Base-by-base conservation (phyloP, 2,797 vertebrate species). In the Danio kyathit region DNA sequence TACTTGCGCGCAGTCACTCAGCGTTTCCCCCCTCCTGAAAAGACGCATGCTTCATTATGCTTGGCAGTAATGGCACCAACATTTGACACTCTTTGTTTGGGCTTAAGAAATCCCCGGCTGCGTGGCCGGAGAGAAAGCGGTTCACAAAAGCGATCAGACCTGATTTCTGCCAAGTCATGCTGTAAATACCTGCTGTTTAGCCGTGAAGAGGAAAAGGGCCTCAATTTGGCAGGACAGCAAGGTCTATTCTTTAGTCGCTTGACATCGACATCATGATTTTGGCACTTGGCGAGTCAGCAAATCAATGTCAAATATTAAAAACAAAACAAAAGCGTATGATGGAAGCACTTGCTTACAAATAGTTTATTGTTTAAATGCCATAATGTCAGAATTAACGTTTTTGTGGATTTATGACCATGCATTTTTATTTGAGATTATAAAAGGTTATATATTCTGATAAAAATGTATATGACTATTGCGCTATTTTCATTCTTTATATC, bases 61-160 rank as follows among this genome's bases (percentile, higher is more conserved):
- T 86, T 92, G 91, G 90, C 91, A 92, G 92, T 93, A 93, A 93
- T 93, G 92, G 90, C 88, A 90, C 91, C 91, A 87, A 89, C 83
- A 89, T 92, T 90, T 91, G 91, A 91, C 71, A 85, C 89, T 85
- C 90, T 91, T 90, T 93, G 91, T 90, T 92, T 84, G 87, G 77
- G 89, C 87, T 89, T 89, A 90, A 90, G 29, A 59, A 79, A 89
- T 56, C 87, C 87, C 84, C 82, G 69, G 85, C 87, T 86, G 14
- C 12, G n/a, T 17, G 86, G 85, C 87, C 85, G 75, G 84, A 84
- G 67, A 81, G 86, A 87, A 87, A 90, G 87, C 85, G 75, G 80
- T 84, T 64, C 78, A 69, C 67, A 84, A 84, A 84, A 79, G 82
- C 81, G 85, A 82, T 60, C 82, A 83, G 76, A 84, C 81, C 52